Base-by-base conservation (phyloP, 2,888 invertebrate species). In the Reticulitermes lucifugus region DNA sequence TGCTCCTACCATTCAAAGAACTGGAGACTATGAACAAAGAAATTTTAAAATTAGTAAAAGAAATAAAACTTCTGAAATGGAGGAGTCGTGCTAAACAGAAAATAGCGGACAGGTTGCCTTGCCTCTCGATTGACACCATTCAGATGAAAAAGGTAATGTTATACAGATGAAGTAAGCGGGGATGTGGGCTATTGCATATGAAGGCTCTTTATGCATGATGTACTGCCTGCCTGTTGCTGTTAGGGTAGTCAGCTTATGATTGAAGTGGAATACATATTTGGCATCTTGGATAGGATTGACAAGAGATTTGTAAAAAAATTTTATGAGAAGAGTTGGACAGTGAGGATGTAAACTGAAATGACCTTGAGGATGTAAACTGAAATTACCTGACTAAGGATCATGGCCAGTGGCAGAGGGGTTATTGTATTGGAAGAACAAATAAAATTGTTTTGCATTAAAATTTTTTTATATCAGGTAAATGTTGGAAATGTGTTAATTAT, bases 31-130 rank as follows among this genome's bases (percentile, higher is more conserved):
- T 43, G n/a, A 41, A 77, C 22, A 59, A 59, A 22, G 65, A 55
- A 73, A n/a, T 83, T 35, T 59, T 18, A 2, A 59, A 60, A 25
- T 41, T 59, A 6, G 77, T 59, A 12, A 83, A 65, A n/a, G 59
- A 55, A n/a, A 35, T 83, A 41, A 83, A 83, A 25, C 51, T 25
- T 25, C 77, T 83, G 25, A 55, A 83, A 14, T 83, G 75, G 77
- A 83, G 77, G 25, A 77, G 22, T 46, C 43, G 59, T 25, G 22
- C 29, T 12, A 75, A 77, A 22, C 35, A 41, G 7, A 60, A 60
- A 14, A 83, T 59, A 7, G 77, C 83, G 14, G 51, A 35, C 25
- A 55, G 83, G 25, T 55, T 83, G 29, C 43, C 75, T 25, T 35
- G 29, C n/a, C 59, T 83, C 3, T 75, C 59, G 43, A 77, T 35